These are phyloP conservation scores for Cettia cetti DNA, from an alignment of 2,113 vertebrate genomes.

Conservation along the genomic window DNA sequence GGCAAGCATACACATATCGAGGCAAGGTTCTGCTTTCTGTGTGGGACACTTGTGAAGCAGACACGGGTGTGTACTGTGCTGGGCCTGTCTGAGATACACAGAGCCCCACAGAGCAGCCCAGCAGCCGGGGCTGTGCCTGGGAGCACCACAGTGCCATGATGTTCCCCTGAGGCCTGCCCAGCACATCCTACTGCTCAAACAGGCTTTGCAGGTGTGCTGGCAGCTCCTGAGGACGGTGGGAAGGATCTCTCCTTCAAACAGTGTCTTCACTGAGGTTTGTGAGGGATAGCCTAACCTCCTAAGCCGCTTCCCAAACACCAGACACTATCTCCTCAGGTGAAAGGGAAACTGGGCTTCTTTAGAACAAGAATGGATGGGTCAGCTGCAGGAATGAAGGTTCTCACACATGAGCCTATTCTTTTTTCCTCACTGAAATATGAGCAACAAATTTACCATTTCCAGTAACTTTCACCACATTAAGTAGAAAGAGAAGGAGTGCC, in stretches of 20 bases:
- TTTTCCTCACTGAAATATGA: not conserved
- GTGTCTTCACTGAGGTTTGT: not conserved
- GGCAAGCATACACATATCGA: not conserved
- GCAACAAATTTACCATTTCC: not conserved
- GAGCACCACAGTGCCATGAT: not conserved
- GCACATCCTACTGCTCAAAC: not conserved
- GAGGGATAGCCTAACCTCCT: not conserved
- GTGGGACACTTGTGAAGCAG: not conserved
- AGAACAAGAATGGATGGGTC: not conserved
- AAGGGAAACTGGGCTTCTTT: not conserved
- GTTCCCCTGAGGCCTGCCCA: not conserved
- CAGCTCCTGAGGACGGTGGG: not conserved
- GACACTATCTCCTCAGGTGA: not conserved
- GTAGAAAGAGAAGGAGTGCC: not conserved
- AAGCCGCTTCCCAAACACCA: not conserved
- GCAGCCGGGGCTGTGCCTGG: not conserved
- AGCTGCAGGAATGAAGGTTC: not conserved
- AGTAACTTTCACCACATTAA: not conserved
- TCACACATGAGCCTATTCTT: not conserved
- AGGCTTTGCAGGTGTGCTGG: not conserved
- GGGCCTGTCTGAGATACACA: not conserved
- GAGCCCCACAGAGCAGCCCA: not conserved
- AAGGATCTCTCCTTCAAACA: not conserved
- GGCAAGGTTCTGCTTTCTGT: not conserved
- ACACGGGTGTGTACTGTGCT: not conserved